Percentiles rank a stretch among this genome's conserved stretches.
Conservation (phyloP, 2,113 vertebrate genomes). For the Lamprotornis superbus region DNA sequence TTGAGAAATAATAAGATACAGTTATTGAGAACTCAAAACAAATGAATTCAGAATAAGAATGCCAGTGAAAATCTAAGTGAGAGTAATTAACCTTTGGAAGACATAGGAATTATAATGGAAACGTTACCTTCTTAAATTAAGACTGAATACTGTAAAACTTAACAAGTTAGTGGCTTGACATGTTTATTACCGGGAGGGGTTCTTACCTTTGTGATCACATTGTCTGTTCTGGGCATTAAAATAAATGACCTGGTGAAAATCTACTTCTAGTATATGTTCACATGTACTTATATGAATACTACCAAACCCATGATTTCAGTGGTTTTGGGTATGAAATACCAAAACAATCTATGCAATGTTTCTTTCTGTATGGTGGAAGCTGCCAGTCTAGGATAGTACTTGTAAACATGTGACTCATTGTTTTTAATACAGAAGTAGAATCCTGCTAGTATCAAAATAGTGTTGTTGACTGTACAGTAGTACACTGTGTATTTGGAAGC, state of each 20-base stretch:
- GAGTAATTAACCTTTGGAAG: not conserved
- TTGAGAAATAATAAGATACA: not conserved
- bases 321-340: not conserved
- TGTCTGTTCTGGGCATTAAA: not conserved
- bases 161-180: not conserved
- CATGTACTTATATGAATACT: not conserved
- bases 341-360: not conserved
- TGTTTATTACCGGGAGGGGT: not conserved
- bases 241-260: not conserved
- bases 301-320: not conserved
- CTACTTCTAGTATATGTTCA: not conserved
- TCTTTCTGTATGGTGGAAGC: not conserved
- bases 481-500: conserved; percentile 38
- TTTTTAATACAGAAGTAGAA: not conserved
- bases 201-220: not conserved
- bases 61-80: not conserved
- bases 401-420: not conserved
- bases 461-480: not conserved
- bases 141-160: not conserved
- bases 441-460: not conserved
- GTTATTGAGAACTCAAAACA: not conserved
- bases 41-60: not conserved
- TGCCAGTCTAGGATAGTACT: not conserved
- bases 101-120: not conserved
- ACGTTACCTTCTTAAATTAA: not conserved